A percentile compares a stretch with the other conserved stretches of the same genome.
Evolutionary conservation across 2,888 invertebrate genomes (phyloP).

Genomic region (Stegophylla sp.): DNA sequence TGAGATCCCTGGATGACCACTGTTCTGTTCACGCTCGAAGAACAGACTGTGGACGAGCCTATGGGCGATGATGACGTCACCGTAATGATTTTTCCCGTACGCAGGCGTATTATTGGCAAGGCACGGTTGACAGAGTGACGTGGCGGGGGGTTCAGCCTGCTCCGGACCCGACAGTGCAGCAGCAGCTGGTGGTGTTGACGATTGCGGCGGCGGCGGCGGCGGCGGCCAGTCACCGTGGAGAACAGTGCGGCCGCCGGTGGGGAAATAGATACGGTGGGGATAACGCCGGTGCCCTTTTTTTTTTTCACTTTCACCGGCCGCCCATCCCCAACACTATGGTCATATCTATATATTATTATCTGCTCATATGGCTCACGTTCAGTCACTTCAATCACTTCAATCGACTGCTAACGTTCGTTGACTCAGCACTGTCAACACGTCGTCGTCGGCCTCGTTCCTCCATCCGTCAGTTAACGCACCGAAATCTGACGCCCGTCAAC

Average conservation of each 20-base stretch:
- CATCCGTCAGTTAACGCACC: background rate
- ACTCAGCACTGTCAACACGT: background rate
- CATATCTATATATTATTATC: no score
- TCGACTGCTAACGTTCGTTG: constrained; percentile 23
- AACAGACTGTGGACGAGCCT: no score
- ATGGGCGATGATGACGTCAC: constrained; percentile 11
- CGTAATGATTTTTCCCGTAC: constrained; percentile 47
- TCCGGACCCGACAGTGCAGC: no score
- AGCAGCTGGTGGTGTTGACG: no score
- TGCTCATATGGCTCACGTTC: no score
- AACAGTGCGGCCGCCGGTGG: background rate
- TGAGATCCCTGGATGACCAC: no score
- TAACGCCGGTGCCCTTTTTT: constrained; percentile 45
- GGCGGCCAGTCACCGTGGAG: background rate
- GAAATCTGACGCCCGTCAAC: background rate
- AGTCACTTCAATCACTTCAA: background rate
- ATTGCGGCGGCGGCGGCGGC: background rate
- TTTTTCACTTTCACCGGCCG: constrained; percentile 57
- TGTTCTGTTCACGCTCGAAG: no score
- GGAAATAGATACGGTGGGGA: constrained; percentile 17
- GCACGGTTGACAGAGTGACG: background rate
- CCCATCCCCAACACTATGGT: no score
- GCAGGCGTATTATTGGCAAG: constrained; percentile 25
- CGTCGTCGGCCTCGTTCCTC: background rate
- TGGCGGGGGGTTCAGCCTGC: no score